Evolutionary conservation across 2,888 invertebrate genomes (phyloP), one percentile per base, ranked within the genome.

Genomic region (Ophonus ardosiacus): DNA sequence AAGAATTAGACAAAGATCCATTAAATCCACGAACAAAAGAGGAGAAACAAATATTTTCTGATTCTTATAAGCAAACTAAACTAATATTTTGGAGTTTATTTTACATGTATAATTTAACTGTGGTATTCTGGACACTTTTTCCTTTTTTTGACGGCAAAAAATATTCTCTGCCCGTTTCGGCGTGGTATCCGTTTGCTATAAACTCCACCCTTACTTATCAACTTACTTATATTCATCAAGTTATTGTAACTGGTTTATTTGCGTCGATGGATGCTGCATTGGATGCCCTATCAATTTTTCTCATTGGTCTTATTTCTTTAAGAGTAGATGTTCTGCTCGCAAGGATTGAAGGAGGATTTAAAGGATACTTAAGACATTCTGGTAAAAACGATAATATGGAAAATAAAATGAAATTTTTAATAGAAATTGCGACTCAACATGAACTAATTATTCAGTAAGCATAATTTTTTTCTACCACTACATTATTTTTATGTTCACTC

Each of bases 101-200:
- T 6, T 24, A 5, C n/a, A 24, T 85, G 68, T 85, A 85, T 56
- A 61, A 80, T 59, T 18, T 17, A 5, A 68, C 79, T 8, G 43
- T 71, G 10, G 4, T 80, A 40, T 80, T 85, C 43, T 85, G 82
- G 83, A 71, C 10, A 68, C 6, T 84, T 17, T 85, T 86, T 65
- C 84, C 85, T 0, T 38, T 85, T 3, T 61, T 86, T 18, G 86
- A 85, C 63, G 24, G 6, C 8, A 18, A 24, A 2, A 56, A n/a
- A 10, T 38, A 76, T 2, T 56, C 71, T 18, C 40, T 86, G n/a
- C 85, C 84, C 0, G 43, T 85, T 17, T 21, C 68, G 10, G 84
- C 84, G 0, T 86, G 86, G 86, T 86, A 84, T 79, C 86, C 86
- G 40, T 86, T 85, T n/a, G 10, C 68, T 5, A 18, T 74, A 10